Evolutionary conservation across 2,888 invertebrate genomes (phyloP).

Genomic region (Diplazon laetatorius): DNA sequence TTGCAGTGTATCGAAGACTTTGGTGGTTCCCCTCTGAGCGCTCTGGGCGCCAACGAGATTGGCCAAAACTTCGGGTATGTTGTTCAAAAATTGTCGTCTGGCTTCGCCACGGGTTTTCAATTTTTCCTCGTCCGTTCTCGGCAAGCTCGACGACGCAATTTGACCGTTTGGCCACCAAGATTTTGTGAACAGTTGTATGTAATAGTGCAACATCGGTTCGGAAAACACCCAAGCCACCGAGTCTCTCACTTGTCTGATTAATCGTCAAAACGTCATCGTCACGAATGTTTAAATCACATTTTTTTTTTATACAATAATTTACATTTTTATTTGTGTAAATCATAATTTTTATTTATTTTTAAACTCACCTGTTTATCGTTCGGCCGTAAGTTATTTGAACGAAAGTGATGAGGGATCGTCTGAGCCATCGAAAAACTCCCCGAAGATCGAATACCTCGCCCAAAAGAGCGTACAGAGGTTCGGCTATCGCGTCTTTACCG

Average conservation of each 20-base stretch:
- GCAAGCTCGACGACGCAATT: conserved; percentile 84
- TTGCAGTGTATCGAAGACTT: conserved; percentile 94
- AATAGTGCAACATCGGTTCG: conserved; percentile 95
- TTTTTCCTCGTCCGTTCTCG: conserved; percentile 86
- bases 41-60: conserved; percentile 94
- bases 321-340: no score
- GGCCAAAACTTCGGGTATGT: conserved; percentile 90
- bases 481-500: conserved; percentile 93
- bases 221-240: conserved; percentile 94
- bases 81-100: conserved; percentile 87
- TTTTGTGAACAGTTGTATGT: conserved; percentile 91
- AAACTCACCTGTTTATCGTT: conserved; percentile 91
- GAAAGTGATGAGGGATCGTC: conserved; percentile 94
- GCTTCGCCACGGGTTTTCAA: conserved; percentile 88
- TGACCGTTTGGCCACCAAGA: conserved; percentile 95
- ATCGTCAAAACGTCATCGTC: conserved; percentile 40
- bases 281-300: conserved; percentile 3
- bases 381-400: conserved; percentile 96
- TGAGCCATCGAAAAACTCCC: conserved; percentile 93
- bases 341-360: conserved; percentile 14
- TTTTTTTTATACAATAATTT: no score
- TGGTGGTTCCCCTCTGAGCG: conserved; percentile 91
- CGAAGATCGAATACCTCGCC: conserved; percentile 96
- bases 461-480: conserved; percentile 93
- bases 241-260: conserved; percentile 91